phyloP scores from a whole-genome alignment of 2,797 vertebrate genomes.

The Notamacropus eugenii region DNA sequence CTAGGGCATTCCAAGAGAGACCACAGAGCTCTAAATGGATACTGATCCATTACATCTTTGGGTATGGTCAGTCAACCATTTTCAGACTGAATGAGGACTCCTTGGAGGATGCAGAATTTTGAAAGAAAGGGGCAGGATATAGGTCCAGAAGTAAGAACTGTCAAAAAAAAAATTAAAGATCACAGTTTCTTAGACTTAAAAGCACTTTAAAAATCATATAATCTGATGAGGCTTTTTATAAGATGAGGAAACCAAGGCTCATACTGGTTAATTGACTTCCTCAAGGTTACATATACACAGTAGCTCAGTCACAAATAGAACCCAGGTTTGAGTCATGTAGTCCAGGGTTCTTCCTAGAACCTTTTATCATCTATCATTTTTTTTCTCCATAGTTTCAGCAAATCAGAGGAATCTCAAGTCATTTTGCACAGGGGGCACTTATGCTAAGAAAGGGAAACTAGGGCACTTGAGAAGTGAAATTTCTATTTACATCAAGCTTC shows the following conservation, averaged over 20 bases:
- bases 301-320: not conserved
- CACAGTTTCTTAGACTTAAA: not conserved
- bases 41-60: not conserved
- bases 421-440: slow-evolving; percentile 25
- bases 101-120: not conserved
- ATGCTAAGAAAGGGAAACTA: slow-evolving; percentile 50
- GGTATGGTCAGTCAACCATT: not conserved
- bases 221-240: not conserved
- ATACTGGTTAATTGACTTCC: not conserved
- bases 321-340: too few relatives aligned
- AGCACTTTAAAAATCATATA: not conserved
- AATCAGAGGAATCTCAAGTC: slow-evolving; percentile 7
- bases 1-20: not conserved
- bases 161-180: not conserved
- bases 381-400: not conserved
- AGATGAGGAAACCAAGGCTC: not conserved
- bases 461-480: slow-evolving; percentile 60
- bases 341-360: not conserved
- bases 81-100: not conserved
- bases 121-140: not conserved
- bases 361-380: slow-evolving; percentile 15
- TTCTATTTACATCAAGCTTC: slow-evolving; percentile 71
- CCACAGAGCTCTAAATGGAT: not conserved
- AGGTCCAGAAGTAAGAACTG: not conserved
- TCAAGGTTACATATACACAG: not conserved